phyloP scores from a whole-genome alignment of 2,888 invertebrate species.

The Sarcophaga caerulescens region DNA sequence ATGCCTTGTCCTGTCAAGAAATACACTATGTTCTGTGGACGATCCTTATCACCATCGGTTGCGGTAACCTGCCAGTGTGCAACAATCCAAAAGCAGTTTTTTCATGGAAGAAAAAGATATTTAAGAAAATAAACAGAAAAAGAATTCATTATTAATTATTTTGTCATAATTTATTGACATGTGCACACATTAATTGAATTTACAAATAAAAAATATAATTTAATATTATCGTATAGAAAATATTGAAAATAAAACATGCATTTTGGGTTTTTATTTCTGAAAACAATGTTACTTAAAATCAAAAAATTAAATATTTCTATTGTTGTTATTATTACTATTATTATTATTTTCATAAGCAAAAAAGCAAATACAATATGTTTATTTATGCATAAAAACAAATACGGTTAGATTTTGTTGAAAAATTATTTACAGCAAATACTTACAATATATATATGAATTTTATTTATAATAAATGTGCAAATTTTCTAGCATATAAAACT shows the following conservation, averaged over 20 bases:
- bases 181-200: not conserved
- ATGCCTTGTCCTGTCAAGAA: constrained; percentile 97
- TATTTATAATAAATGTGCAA: too few relatives aligned
- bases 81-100: constrained; percentile 47
- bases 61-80: constrained; percentile 90
- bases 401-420: too few relatives aligned
- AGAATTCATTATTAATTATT: constrained; percentile 24
- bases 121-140: not conserved
- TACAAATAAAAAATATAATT: constrained; percentile 21
- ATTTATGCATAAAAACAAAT: not conserved
- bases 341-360: not conserved
- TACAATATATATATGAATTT: too few relatives aligned
- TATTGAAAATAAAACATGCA: constrained; percentile 38
- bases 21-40: constrained; percentile 97
- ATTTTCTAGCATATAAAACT: not conserved
- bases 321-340: not conserved
- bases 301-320: not conserved
- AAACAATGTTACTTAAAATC: not conserved
- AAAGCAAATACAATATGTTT: not conserved
- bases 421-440: too few relatives aligned
- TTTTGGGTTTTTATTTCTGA: not conserved
- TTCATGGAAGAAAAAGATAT: constrained; percentile 7
- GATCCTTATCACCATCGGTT: constrained; percentile 96
- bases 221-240: not conserved
- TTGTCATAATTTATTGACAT: not conserved